Base-by-base conservation (phyloP, 2,888 invertebrate genomes). In the Phaonia tiefii region DNA sequence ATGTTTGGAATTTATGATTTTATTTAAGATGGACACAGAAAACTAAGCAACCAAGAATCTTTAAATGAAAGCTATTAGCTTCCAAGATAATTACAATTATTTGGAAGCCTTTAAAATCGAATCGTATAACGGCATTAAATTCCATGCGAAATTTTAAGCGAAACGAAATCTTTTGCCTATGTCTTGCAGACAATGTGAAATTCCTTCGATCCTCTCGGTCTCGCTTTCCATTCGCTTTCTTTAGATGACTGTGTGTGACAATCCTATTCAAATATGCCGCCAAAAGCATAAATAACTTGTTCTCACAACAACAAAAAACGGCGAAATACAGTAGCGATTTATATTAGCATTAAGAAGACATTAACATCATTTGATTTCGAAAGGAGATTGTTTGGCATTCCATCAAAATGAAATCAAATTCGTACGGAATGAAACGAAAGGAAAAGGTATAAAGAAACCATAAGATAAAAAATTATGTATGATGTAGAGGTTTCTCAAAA, bases 1-100 rank as follows among this genome's bases (percentile, higher is more conserved):
- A 83, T 81, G 81, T 76, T 79, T 72, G 25, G 84, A 83, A 84
- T 84, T 84, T 83, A 79, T 83, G 81, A 83, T 84, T 83, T 81
- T 75, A 74, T 63, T 66, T 56, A 22, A 54, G 37, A 71, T 11
- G 37, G 44, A 20, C 25, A 26, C 58, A 5, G 15, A 2, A 5
- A 26, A 26, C 17, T 15, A 8, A 39, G 22, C 11, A 25, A 15
- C 1, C 22, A 11, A 71, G 22, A 31, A 31, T 5, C 31, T 31
- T n/a, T 31, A 31, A 31, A 3, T 31, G 8, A 5, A 42, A 26
- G 8, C 26, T 37, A 3, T 51, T 49, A 60, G 56, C 56, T 37
- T 44, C 37, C 11, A 5, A 25, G 37, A 65, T 22, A n/a, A 5
- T 31, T 60, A 8, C 3, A 54, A n/a, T 8, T 37, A 75, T 42